phyloP scores from a whole-genome alignment of 2,113 vertebrate genomes.

The Chaenocephalus aceratus region DNA sequence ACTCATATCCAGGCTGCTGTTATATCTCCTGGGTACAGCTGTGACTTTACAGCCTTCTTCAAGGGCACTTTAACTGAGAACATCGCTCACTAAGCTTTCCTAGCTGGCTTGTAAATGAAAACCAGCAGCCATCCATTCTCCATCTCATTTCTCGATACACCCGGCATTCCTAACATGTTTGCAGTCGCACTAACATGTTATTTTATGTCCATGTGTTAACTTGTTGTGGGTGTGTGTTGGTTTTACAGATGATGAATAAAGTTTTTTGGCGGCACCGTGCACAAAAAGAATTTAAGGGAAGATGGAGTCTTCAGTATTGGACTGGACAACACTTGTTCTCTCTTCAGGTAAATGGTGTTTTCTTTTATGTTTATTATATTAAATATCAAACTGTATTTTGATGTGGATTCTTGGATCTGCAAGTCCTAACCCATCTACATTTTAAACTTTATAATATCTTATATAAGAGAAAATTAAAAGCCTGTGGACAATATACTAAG shows the following conservation, averaged over 20 bases:
- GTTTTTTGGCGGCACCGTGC: conserved; percentile 97
- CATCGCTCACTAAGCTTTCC: conserved; percentile 19
- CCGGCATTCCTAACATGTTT: background rate
- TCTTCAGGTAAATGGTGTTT: conserved; percentile 89
- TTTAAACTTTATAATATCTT: too few relatives aligned
- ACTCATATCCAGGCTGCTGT: conserved; percentile 20
- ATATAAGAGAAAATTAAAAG: too few relatives aligned
- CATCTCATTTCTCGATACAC: background rate
- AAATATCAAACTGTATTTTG: too few relatives aligned
- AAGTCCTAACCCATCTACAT: background rate
- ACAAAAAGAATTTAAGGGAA: conserved; percentile 95
- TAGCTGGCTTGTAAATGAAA: conserved; percentile 10
- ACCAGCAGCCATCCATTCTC: conserved; percentile 4
- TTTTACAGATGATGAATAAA: conserved; percentile 97
- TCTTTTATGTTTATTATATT: background rate
- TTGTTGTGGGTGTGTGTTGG: conserved; percentile 18
- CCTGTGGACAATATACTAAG: background rate
- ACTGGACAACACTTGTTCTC: conserved; percentile 94
- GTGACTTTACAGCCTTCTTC: conserved; percentile 40
- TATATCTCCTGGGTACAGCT: conserved; percentile 22
- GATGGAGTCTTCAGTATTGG: conserved; percentile 95
- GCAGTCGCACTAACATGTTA: background rate
- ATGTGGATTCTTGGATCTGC: background rate
- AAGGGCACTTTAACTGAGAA: conserved; percentile 50
- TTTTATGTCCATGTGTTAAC: conserved; percentile 16